Conservation (phyloP, 2,113 vertebrate genomes). For the Phaethornis superciliosus region DNA sequence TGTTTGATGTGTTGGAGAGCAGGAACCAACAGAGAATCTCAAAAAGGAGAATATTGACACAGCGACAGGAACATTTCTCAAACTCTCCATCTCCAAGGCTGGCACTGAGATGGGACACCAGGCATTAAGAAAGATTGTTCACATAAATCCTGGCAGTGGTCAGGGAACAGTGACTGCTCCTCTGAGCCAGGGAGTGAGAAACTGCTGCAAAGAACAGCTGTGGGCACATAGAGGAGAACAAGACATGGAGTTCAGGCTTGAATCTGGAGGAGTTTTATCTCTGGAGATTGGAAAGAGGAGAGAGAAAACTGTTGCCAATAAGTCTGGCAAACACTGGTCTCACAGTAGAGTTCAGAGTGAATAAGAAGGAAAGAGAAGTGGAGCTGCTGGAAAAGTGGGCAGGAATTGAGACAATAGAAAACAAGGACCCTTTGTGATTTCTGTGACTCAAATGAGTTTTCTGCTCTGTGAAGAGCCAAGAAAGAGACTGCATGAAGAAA, state of each 20-base stretch:
- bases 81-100: neutral
- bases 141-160: neutral
- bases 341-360: rapidly evolving
- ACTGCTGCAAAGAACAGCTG: neutral
- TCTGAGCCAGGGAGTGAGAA: neutral
- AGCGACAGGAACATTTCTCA: neutral
- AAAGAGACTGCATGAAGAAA: neutral
- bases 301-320: neutral
- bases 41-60: neutral
- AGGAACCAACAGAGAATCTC: neutral
- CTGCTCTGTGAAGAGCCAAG: neutral
- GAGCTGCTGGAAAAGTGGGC: neutral
- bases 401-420: neutral
- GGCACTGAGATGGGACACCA: neutral
- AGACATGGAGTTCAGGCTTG: neutral
- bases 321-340: neutral
- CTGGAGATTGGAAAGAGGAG: neutral
- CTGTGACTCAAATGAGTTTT: neutral
- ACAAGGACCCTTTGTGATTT: neutral
- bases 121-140: neutral
- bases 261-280: neutral
- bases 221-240: rapidly evolving
- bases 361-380: neutral
- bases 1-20: neutral
- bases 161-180: neutral